Base-by-base conservation (phyloP, 1,140 invertebrate genomes). In the Araneus ventricosus region DNA sequence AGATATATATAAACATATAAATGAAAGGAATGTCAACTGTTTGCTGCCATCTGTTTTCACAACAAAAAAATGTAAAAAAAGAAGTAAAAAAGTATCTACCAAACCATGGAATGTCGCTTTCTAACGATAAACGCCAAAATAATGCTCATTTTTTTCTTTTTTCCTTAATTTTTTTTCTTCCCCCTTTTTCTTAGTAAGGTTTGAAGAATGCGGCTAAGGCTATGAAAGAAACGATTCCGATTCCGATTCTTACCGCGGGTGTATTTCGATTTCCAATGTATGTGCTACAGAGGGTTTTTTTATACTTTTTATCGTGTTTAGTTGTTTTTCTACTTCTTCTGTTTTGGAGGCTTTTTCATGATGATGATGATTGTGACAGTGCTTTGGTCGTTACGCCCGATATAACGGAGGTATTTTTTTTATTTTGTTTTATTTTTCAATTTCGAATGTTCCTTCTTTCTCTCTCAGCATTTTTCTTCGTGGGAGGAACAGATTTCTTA, bases 301-400 rank as follows among this genome's bases (percentile, higher is more conserved):
- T 79, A 34, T 63, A 67, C 37, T 88, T 88, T n/a, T 79, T 41
- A 61, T 39, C 57, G 30, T 70, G 61, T 67, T 45, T 20, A 70
- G 63, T n/a, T 67, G 22, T 27, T 67, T 27, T 93, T 37, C 41
- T 37, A 34, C 41, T 80, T 75, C 39, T 80, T 93, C 52, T 59
- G 57, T 90, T 90, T 59, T 27, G 79, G 45, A 10, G 79, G 57
- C 59, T 80, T 80, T 87, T 87, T 30, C 85, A 63, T 30, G 61
- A 93, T 93, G 91, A 93, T 80, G 85, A 87, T 93, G 91, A 93
- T 93, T 93, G 91, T 88, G 91, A 93, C 91, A 93, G 91, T 91
- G 80, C 75, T 91, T 67, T 45, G 75, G 80, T 87, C 70, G 91
- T 93, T 93, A 87, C 85, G 34, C 61, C 91, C 63, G 67, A 93